Base-by-base conservation (phyloP, 2,113 vertebrate species). In the Apaloderma vittatum region DNA sequence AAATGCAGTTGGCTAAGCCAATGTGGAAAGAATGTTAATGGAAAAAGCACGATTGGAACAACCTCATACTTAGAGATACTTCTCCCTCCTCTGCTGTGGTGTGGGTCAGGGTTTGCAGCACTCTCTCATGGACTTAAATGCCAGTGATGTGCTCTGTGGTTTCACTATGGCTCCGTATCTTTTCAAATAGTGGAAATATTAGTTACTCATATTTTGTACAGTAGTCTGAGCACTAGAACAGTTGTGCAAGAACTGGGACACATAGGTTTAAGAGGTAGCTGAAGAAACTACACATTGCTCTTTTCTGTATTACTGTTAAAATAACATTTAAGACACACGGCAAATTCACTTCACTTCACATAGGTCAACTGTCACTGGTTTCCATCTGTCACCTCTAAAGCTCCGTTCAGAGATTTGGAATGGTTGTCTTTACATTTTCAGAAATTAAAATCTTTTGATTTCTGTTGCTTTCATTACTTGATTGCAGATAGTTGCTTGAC, bases 21-120 rank as follows among this genome's bases (percentile, higher is more conserved):
- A 1, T 0, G 0, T 45, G 29, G 37, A 71, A 77, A 12, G 49
- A 84, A 54, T 3, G 3, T 9, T 63, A 15, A 46, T 22, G 17
- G 30, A 78, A 15, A 6, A 58, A 66, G 3, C 5, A 6, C 51
- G n/a, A 29, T 43, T 74, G 32, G 23, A 74, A 57, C 52, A 59
- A 3, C 11, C 24, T 32, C 15, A 16, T 15, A 45, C n/a, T 46
- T 5, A 4, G 15, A 90, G n/a, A 88, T 82, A 55, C 4, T 3
- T 90, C 36, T 63, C 36, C 52, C 17, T 71, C 26, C 18, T 77
- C 49, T 80, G 32, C 29, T 58, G 6, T 11, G 37, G 3, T 34
- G 24, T 40, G 34, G 14, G 58, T 81, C 30, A 68, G 29, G 16
- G 12, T 55, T 68, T 80, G 30, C 49, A 80, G 23, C 32, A 48